Base-by-base conservation (phyloP, 2,888 invertebrate species). In the Bugulina stolonifera region DNA sequence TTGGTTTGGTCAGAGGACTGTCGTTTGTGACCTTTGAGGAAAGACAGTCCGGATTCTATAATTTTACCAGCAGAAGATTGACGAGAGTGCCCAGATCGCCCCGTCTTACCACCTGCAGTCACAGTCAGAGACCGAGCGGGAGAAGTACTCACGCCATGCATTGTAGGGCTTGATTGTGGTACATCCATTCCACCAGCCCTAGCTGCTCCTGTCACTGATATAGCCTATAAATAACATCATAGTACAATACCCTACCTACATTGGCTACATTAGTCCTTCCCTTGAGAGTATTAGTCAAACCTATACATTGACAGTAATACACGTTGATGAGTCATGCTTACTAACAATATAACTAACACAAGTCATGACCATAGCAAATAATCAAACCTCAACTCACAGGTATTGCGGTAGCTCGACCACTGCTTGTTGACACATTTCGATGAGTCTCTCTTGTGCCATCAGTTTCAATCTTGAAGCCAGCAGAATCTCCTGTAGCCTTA, bases 41-140 rank as follows among this genome's bases (percentile, higher is more conserved):
- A 64, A 14, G 64, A 64, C 32, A 64, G 34, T 5, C 64, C 64
- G 22, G 64, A 64, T 32, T 32, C 34, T 64, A 64, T 64, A n/a
- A 34, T 34, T 34, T 64, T 64, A 14, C 64, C 64, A 18, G 64
- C 64, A 27, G 64, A 64, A 14, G 64, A 32, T 34, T 64, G 64
- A 10, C 64, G 29, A 3, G 10, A 29, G 64, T 64, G 64, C 10
- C 64, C 64, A 5, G 43, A 43, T 5, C 43, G 43, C 5, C 43
- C 43, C 43, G 5, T 43, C 43, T 43, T 43, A 43, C 43, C 43
- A 43, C 43, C 43, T 10, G 43, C 43, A 43, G 43, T 10, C 18
- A 18, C 18, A 43, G 10, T 18, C 3, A 43, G 43, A 10, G 43
- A 43, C 43, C 18, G 43, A 10, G 43, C 3, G 5, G 43, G 43